Evolutionary conservation across 2,113 vertebrate species (phyloP), one percentile per base, ranked within the genome.

Genomic region (Ranitomeya imitator): DNA sequence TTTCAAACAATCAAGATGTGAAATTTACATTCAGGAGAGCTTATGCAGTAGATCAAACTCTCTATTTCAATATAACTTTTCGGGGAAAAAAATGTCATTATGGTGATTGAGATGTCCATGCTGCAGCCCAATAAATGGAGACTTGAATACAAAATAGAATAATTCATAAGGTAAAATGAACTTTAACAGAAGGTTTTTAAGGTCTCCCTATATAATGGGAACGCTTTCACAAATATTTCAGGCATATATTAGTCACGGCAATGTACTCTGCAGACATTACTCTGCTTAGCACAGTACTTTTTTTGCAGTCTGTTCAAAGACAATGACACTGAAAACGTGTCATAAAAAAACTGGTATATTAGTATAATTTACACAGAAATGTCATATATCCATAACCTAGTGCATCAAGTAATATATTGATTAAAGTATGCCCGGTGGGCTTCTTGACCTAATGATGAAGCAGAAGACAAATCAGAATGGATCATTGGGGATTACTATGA

Each of bases 1-100:
- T 88, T 73, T 88, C 79, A 87, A 60, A 82, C 79, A 87, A 79
- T 86, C 76, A 86, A 86, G 85, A 60, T 86, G 2, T 69, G 23
- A 55, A 51, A 82, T 87, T 87, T 87, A 60, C 65, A 81, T 82
- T 80, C 45, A 82, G 18, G 54, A 87, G 86, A 16, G 45, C 65
- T 88, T 51, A 4, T 52, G 67, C 65, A 51, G 61, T 83, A 19
- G 54, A 82, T 82, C 79, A 83, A 76, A 82, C 60, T 74, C 67
- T 45, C 45, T 31, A 14, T 57, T 80, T 80, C 77, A 71, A 80
- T 71, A 87, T n/a, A 80, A 79, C 23, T 79, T 79, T 86, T 79
- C 16, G n/a, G 60, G 54, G 13, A 31, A 26, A 83, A 86, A 79
- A 63, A 63, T 78, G 15, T 23, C 61, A 79, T 86, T 79, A 86